These are phyloP conservation scores for Romanogobio albipinnatus DNA, from an alignment of 2,113 vertebrate genomes.

Conservation along the genomic window DNA sequence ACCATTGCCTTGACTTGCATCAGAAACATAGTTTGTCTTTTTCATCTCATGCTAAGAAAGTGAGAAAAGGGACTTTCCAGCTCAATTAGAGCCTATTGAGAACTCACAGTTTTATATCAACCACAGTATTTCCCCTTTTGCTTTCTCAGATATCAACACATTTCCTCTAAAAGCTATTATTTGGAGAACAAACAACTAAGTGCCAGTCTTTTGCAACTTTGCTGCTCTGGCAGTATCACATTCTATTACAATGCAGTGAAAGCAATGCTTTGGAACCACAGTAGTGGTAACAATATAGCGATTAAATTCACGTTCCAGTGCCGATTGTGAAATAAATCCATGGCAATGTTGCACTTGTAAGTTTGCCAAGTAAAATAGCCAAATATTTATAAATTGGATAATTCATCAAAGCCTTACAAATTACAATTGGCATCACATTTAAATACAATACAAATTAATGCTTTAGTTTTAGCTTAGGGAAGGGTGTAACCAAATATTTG, in stretches of 20 bases:
- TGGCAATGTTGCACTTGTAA: background rate
- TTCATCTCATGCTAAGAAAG: background rate
- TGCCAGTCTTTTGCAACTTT: background rate
- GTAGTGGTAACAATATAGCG: background rate
- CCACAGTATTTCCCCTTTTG: constrained; percentile 21
- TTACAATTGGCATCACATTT: background rate
- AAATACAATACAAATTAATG: background rate
- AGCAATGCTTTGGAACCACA: background rate
- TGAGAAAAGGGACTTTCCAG: constrained; percentile 51
- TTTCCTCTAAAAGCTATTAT: constrained; percentile 12
- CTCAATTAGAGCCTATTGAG: background rate
- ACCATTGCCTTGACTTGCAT: background rate
- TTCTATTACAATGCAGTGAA: background rate
- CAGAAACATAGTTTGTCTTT: constrained; percentile 31
- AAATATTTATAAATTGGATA: background rate
- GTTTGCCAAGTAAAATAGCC: too few species aligned
- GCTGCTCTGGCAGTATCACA: background rate
- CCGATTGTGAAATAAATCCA: background rate
- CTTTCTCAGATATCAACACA: constrained; percentile 30
- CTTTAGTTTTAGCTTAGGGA: background rate
- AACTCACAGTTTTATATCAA: background rate
- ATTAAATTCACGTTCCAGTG: background rate
- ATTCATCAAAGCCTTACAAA: background rate
- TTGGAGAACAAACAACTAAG: constrained; percentile 10
- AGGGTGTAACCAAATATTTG: background rate